Evolutionary conservation across 1,140 invertebrate species (phyloP).

Genomic region (Zeugodacus cucurbitae): DNA sequence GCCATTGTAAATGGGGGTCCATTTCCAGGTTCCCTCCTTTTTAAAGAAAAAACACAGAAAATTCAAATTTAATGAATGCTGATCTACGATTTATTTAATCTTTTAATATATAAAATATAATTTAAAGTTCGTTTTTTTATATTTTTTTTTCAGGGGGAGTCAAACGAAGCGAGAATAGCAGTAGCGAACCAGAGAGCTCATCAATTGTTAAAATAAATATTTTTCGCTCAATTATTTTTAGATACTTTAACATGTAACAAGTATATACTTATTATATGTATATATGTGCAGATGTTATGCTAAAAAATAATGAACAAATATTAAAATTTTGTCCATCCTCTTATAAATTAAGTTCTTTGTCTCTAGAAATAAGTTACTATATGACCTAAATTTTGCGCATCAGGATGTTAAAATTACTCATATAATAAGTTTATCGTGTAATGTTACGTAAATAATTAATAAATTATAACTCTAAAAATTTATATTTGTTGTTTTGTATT

Average conservation of each 20-base stretch:
- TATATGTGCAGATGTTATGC: background rate
- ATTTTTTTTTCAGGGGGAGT: conserved; percentile 71
- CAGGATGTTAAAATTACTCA: background rate
- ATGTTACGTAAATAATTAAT: background rate
- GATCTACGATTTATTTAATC: too few species aligned
- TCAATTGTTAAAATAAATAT: conserved; percentile 79
- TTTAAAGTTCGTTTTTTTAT: background rate
- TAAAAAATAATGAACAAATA: background rate
- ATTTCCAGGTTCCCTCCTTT: too few species aligned
- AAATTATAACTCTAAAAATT: background rate
- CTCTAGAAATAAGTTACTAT: too few species aligned
- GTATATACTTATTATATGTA: background rate
- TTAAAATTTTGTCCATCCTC: too few species aligned
- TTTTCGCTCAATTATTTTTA: background rate
- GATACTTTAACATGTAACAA: background rate
- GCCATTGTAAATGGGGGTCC: too few species aligned
- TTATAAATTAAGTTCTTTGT: too few species aligned
- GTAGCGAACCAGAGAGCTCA: conserved; percentile 86
- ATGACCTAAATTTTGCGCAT: background rate
- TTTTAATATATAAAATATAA: too few species aligned
- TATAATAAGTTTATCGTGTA: conserved; percentile 36
- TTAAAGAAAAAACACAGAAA: too few species aligned
- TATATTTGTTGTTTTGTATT: background rate
- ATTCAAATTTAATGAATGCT: too few species aligned
- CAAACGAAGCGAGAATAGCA: conserved; percentile 83